These are phyloP conservation scores for Tragelaphus imberbis DNA, from an alignment of 2,113 vertebrate genomes.

Conservation along the genomic window DNA sequence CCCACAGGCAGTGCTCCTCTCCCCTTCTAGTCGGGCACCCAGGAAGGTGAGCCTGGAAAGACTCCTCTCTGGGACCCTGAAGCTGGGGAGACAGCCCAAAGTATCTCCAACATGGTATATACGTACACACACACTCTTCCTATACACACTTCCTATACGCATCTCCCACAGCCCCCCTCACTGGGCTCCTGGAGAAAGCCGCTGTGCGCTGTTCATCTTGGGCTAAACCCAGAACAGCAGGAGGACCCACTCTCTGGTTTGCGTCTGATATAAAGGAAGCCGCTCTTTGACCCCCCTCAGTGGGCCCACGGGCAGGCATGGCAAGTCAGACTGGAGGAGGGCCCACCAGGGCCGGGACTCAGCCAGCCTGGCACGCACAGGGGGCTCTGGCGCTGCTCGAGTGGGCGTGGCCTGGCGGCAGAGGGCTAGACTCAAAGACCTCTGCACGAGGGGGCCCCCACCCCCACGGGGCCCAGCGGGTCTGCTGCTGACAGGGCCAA, in stretches of 20 bases:
- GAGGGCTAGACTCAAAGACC: neutral
- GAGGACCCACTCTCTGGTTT: neutral
- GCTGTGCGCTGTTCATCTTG: fast-evolving
- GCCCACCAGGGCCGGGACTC: neutral
- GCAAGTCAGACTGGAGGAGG: neutral
- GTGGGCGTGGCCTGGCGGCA: constrained; percentile 15
- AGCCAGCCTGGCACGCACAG: fast-evolving
- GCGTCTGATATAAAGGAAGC: neutral
- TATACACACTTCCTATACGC: neutral
- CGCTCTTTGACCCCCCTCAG: neutral
- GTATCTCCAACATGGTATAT: fast-evolving
- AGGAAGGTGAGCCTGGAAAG: neutral
- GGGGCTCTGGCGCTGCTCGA: neutral
- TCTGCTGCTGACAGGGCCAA: neutral
- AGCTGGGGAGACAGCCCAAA: neutral
- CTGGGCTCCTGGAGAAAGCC: neutral
- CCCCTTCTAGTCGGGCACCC: neutral
- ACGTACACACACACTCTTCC: fast-evolving
- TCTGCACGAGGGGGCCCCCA: neutral
- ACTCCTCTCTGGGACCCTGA: neutral
- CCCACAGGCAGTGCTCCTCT: neutral
- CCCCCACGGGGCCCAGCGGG: neutral
- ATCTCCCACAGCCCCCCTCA: fast-evolving
- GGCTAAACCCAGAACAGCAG: neutral
- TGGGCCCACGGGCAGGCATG: fast-evolving